Conservation (phyloP, 2,888 invertebrate species). For the Erebia palarica region DNA sequence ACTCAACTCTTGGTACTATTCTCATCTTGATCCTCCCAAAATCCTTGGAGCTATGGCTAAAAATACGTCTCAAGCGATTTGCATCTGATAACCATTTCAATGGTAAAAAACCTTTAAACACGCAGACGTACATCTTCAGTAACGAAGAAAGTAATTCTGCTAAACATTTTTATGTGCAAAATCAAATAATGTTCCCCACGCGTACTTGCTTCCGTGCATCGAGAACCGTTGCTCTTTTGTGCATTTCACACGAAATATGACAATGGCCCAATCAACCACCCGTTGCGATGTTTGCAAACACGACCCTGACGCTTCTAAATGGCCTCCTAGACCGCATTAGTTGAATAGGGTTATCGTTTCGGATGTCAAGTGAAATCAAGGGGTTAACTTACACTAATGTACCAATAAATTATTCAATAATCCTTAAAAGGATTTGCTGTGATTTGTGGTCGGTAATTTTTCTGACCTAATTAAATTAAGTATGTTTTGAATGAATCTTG, state of each 20-base stretch:
- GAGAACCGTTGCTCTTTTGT: constrained; percentile 37
- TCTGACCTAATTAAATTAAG: constrained; percentile 52
- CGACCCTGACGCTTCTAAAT: constrained; percentile 15
- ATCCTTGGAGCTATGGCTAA: too few relatives aligned
- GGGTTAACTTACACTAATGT: constrained; percentile 36
- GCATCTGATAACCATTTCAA: too few relatives aligned
- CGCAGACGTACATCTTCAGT: too few relatives aligned
- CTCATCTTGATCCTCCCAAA: too few relatives aligned
- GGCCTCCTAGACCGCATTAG: constrained; percentile 34
- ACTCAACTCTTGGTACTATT: too few relatives aligned
- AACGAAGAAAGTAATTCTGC: too few relatives aligned
- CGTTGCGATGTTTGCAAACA: constrained; percentile 67
- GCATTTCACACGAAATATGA: constrained; percentile 47
- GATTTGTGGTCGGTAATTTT: constrained; percentile 55
- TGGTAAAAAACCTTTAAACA: too few relatives aligned
- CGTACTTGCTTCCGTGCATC: constrained; percentile 22
- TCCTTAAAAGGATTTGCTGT: constrained; percentile 49
- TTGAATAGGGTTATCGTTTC: constrained; percentile 35
- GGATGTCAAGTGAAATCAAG: constrained; percentile 33
- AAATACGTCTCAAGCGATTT: too few relatives aligned
- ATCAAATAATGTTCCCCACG: constrained; percentile 14
- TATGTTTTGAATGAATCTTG: constrained; percentile 36
- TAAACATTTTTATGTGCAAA: background rate
- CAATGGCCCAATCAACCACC: constrained; percentile 75
- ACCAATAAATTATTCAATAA: constrained; percentile 41